These are phyloP conservation scores for Synodontis membranacea DNA, from an alignment of 2,113 vertebrate genomes.

Conservation along the genomic window DNA sequence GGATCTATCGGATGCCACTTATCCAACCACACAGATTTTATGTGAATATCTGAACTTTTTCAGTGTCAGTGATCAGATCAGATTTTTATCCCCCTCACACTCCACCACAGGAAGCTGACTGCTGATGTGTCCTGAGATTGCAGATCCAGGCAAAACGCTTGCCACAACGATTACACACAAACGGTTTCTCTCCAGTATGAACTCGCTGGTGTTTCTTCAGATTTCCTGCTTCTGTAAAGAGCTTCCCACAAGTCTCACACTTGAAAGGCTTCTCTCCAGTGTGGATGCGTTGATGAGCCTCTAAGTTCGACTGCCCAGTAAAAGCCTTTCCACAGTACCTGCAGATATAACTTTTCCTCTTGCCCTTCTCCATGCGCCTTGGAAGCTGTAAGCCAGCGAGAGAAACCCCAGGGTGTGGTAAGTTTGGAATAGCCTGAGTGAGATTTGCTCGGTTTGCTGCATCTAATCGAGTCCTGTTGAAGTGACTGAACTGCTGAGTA, in stretches of 20 bases:
- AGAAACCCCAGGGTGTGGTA: slow-evolving; percentile 31
- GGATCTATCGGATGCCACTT: background rate
- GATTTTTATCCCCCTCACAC: slow-evolving; percentile 9
- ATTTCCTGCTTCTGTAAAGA: slow-evolving; percentile 72
- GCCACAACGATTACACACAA: slow-evolving; percentile 65
- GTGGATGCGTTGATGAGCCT: slow-evolving; percentile 70
- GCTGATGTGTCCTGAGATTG: slow-evolving; percentile 71
- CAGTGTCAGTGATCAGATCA: background rate
- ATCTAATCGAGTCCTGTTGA: slow-evolving; percentile 29
- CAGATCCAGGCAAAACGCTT: slow-evolving; percentile 73
- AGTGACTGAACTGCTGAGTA: slow-evolving; percentile 40
- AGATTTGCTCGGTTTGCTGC: slow-evolving; percentile 13
- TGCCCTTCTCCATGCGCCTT: slow-evolving; percentile 44
- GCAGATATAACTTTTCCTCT: slow-evolving; percentile 63
- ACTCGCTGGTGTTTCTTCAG: slow-evolving; percentile 74
- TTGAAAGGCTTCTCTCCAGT: slow-evolving; percentile 71
- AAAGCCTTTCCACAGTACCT: slow-evolving; percentile 69
- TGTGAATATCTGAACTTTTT: background rate
- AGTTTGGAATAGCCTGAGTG: slow-evolving; percentile 23
- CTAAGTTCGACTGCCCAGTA: slow-evolving; percentile 66
- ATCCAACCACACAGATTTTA: background rate
- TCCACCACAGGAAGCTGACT: slow-evolving; percentile 64
- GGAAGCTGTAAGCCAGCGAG: slow-evolving; percentile 23
- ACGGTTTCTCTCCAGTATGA: slow-evolving; percentile 74
- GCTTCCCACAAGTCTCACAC: slow-evolving; percentile 68